These are phyloP conservation scores for Sitta carolinensis DNA, from an alignment of 2,797 vertebrate species.

Conservation along the genomic window DNA sequence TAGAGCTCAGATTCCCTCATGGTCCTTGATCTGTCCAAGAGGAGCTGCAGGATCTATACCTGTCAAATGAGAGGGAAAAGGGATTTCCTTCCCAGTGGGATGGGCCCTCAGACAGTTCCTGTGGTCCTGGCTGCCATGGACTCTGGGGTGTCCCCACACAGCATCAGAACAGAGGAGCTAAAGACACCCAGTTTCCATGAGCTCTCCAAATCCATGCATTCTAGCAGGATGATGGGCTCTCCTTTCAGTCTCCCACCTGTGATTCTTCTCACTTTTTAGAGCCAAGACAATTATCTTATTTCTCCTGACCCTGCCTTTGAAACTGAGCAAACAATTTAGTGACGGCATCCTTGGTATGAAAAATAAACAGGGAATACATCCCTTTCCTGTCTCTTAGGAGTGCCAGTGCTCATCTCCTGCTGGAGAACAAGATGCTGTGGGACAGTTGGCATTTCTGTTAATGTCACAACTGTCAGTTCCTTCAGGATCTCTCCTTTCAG, in stretches of 20 bases:
- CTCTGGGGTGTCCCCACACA: background rate
- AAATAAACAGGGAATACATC: background rate
- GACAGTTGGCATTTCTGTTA: background rate
- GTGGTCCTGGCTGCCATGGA: background rate
- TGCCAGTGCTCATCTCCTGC: background rate
- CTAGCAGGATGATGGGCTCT: background rate
- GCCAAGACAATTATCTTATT: background rate
- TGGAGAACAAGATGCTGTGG: background rate
- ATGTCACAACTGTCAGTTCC: background rate
- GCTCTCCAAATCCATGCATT: background rate
- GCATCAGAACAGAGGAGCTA: background rate
- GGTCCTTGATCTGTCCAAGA: background rate
- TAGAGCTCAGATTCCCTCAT: background rate
- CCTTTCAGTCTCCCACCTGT: background rate
- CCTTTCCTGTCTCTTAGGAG: background rate
- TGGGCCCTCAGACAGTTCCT: background rate
- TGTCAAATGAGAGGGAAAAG: background rate
- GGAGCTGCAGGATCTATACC: background rate
- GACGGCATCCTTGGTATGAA: background rate
- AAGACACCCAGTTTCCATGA: background rate
- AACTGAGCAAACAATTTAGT: background rate
- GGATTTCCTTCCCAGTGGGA: background rate
- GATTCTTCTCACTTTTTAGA: background rate
- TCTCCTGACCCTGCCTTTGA: background rate
- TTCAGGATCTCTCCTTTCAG: background rate